These are phyloP conservation scores for Mactra quadrangularis DNA, from an alignment of 1,140 invertebrate genomes.

Conservation along the genomic window DNA sequence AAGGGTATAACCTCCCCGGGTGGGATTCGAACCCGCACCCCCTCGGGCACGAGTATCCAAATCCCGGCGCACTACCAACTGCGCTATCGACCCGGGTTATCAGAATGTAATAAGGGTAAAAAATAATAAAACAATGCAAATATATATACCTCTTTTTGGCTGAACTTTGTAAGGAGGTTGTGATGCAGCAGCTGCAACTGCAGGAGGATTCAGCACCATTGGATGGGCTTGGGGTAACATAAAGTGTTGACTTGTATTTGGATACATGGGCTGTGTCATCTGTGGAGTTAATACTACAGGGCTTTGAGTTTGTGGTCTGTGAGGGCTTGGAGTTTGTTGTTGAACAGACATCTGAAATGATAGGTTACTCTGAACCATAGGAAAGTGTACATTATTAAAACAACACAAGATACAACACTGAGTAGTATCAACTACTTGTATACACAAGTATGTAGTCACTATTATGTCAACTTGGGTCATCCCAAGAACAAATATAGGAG, in stretches of 20 bases:
- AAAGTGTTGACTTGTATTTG: slow-evolving; percentile 17
- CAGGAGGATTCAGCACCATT: slow-evolving; percentile 61
- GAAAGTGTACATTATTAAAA: no score
- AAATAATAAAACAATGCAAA: no score
- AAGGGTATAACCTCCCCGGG: no score
- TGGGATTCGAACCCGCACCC: no score
- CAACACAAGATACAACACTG: background rate
- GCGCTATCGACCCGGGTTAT: no score
- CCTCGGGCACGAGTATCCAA: no score
- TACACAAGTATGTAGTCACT: no score
- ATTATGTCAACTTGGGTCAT: no score
- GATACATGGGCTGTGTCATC: slow-evolving; percentile 38
- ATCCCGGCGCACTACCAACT: no score
- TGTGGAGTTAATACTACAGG: slow-evolving; percentile 20
- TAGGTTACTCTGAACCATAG: background rate
- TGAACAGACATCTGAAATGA: slow-evolving; percentile 4
- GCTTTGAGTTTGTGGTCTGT: slow-evolving; percentile 90
- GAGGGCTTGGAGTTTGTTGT: slow-evolving; percentile 86
- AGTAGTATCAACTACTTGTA: no score
- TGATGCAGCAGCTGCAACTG: slow-evolving; percentile 81
- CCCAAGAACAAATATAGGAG: no score
- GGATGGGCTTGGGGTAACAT: slow-evolving; percentile 21
- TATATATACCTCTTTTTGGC: slow-evolving; percentile 70
- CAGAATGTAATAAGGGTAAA: no score
- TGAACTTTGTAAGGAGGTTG: slow-evolving; percentile 80